A percentile compares a stretch with the other conserved stretches of the same genome.
phyloP scores from a whole-genome alignment of 2,888 invertebrate genomes.

The Drosophila kambysellisi region DNA sequence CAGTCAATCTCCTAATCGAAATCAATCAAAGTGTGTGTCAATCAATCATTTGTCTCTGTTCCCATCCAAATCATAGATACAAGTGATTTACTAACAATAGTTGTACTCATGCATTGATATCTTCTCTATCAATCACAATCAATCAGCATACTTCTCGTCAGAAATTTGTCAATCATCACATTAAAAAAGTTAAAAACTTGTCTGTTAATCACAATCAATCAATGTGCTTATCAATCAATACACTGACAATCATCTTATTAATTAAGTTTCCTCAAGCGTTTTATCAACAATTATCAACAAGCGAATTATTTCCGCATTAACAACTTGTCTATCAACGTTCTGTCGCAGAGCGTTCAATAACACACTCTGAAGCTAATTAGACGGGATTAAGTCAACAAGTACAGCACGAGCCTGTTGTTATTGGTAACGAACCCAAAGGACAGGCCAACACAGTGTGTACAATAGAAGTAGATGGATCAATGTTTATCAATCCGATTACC shows the following conservation, averaged over 20 bases:
- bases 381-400: slow-evolving; percentile 27
- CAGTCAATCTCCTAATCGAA: background rate
- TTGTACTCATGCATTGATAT: background rate
- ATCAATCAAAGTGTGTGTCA: background rate
- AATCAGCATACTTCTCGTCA: too few species aligned
- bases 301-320: slow-evolving; percentile 2
- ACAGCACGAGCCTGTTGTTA: slow-evolving; percentile 2
- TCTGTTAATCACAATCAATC: background rate
- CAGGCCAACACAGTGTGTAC: slow-evolving; percentile 25
- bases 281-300: background rate
- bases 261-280: background rate
- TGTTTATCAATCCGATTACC: slow-evolving; percentile 57
- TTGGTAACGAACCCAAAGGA: slow-evolving; percentile 13
- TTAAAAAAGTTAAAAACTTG: background rate
- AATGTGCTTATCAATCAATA: background rate
- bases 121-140: background rate
- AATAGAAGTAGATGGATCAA: slow-evolving; percentile 33
- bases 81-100: background rate
- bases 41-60: background rate
- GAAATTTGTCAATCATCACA: too few species aligned
- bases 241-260: background rate
- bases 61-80: background rate
- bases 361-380: slow-evolving; percentile 26
- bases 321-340: background rate
- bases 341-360: slow-evolving; percentile 1